Evolutionary conservation across 1,140 invertebrate species (phyloP), one percentile per base, ranked within the genome.

Genomic region (Lasioglossum baleicum): DNA sequence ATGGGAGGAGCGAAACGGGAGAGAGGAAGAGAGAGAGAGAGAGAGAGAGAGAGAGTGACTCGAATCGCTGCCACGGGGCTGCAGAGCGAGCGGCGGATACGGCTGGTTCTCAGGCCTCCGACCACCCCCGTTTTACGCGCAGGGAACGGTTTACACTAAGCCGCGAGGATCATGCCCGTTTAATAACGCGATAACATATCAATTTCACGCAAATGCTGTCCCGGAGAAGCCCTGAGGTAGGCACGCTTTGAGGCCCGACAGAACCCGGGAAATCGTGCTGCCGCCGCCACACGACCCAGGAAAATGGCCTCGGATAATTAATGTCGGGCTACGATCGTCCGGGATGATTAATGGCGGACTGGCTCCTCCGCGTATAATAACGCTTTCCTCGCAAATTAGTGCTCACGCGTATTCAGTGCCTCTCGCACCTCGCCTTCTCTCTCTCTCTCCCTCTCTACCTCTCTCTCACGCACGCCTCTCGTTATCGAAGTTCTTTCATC

Each of bases 231-330:
- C 71, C 74, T 75, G 80, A 84, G 81, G 79, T 82, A 69, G 85
- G 60, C 80, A 81, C 81, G 83, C 82, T 88, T 83, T 84, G 83
- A 87, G 71, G 65, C 80, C 69, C 80, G 73, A 69, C 81, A 76
- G 69, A 78, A 75, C 80, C 77, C 75, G 79, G 84, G 86, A 86
- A 89, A 90, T 79, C 83, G 81, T 76, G 74, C 76, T 61, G 75
- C 78, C 82, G 76, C 70, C 83, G 83, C 69, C 66, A 71, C 83
- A 81, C 81, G 73, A 87, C 75, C 78, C 82, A 86, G 85, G 90
- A 91, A 91, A 90, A 90, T 90, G 87, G 86, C 87, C 85, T 73
- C 74, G 85, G 88, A 91, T 92, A 91, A 92, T 92, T 91, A 91
- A 92, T 92, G 90, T 87, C 86, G 83, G 85, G 81, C 85, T 85